Percentiles rank a stretch among this genome's conserved stretches.
Conservation (phyloP, 2,113 vertebrate genomes). For the pig (Sus scrofa) region DNA sequence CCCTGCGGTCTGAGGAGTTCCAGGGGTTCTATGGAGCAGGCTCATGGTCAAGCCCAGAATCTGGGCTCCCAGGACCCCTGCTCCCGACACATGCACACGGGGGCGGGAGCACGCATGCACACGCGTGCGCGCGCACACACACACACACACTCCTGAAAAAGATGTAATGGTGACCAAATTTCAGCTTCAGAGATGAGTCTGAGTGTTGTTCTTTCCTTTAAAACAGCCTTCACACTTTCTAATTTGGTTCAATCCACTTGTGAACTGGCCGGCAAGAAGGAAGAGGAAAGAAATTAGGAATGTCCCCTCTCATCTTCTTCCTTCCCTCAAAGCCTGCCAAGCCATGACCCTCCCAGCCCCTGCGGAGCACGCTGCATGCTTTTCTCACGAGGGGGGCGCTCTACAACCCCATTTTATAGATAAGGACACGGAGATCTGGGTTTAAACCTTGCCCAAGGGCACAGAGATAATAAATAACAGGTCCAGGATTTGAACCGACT, state of each 20-base stretch:
- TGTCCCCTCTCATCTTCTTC: not conserved
- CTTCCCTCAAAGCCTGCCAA: not conserved
- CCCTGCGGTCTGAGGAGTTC: not conserved
- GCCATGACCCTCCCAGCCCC: constrained; percentile 15
- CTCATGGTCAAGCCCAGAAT: not conserved
- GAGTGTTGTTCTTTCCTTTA: not conserved
- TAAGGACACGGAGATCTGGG: not conserved
- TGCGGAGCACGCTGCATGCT: not conserved
- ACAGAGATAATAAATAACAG: not conserved
- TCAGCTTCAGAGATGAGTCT: not conserved
- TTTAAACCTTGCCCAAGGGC: not conserved
- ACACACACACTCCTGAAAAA: not conserved
- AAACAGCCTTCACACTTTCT: not conserved
- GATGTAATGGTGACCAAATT: not conserved
- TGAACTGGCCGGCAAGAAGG: not conserved
- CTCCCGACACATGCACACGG: not conserved
- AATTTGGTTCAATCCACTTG: not conserved
- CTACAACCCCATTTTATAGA: not conserved
- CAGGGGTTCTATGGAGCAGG: not conserved
- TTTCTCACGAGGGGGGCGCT: not conserved
- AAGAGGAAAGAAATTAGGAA: not conserved
- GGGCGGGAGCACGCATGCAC: no score
- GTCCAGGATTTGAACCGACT: not conserved
- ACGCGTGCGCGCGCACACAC: not conserved
- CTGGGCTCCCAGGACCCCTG: not conserved